Evolutionary conservation across 2,888 invertebrate species (phyloP).

Genomic region (Drosophila mimetica): DNA sequence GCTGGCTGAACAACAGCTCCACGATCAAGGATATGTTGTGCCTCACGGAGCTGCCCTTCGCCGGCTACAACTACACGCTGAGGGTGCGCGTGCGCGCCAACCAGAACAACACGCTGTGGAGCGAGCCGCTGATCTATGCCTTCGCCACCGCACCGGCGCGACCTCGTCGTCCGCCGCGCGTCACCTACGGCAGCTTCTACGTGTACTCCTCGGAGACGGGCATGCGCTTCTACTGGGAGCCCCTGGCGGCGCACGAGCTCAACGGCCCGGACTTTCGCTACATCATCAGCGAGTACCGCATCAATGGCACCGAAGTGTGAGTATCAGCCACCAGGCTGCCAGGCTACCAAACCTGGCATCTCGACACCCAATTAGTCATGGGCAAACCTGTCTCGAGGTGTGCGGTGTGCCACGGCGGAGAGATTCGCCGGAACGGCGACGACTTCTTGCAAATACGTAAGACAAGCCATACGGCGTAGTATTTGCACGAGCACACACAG

Average conservation of each 20-base stretch:
- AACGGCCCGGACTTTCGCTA: slow-evolving; percentile 92
- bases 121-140: slow-evolving; percentile 87
- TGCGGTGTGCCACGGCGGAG: background rate
- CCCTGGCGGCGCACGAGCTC: slow-evolving; percentile 88
- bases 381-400: background rate
- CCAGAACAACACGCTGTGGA: slow-evolving; percentile 86
- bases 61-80: slow-evolving; percentile 87
- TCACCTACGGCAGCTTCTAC: slow-evolving; percentile 90
- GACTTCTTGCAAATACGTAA: slow-evolving; percentile 28
- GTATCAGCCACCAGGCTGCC: no score
- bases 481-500: slow-evolving; percentile 27
- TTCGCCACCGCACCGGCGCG: slow-evolving; percentile 86
- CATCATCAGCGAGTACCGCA: slow-evolving; percentile 85
- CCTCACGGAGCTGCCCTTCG: slow-evolving; percentile 71
- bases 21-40: slow-evolving; percentile 63
- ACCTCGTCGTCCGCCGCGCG: slow-evolving; percentile 89
- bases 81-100: slow-evolving; percentile 86
- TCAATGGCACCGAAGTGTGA: slow-evolving; percentile 70
- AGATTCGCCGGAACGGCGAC: slow-evolving; percentile 11
- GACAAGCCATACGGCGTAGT: slow-evolving; percentile 35
- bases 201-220: slow-evolving; percentile 87
- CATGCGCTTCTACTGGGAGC: slow-evolving; percentile 92
- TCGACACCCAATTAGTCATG: background rate
- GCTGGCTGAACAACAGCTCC: slow-evolving; percentile 59
- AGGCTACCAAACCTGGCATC: no score